Conservation (phyloP, 2,113 vertebrate genomes). For the Odontesthes bonariensis region DNA sequence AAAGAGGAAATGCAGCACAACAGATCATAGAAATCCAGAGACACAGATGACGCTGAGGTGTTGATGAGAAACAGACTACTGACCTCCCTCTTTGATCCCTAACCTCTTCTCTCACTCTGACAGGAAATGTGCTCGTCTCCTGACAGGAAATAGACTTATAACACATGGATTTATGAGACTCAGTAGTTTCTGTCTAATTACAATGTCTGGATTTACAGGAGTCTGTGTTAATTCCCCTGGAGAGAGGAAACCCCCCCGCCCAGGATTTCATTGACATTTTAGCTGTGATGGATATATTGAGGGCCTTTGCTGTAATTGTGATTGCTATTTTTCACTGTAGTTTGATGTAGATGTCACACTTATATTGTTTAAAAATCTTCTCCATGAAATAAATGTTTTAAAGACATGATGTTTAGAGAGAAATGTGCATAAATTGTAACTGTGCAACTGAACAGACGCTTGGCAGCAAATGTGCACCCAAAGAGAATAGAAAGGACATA, state of each 20-base stretch:
- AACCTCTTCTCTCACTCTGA: conserved; percentile 45
- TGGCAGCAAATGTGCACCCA: not conserved
- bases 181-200: conserved; percentile 69
- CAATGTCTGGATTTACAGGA: conserved; percentile 69
- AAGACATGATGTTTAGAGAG: conserved; percentile 28
- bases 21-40: not conserved
- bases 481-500: conserved; percentile 6
- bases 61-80: conserved; percentile 74
- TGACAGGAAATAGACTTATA: conserved; percentile 67
- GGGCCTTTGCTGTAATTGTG: conserved; percentile 46
- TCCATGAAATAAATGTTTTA: conserved; percentile 20
- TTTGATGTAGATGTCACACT: conserved; percentile 6
- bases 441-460: not conserved
- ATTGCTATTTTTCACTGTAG: conserved; percentile 11
- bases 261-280: conserved; percentile 65
- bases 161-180: conserved; percentile 58
- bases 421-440: not conserved
- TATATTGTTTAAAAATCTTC: conserved; percentile 1
- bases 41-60: conserved; percentile 41
- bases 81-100: conserved; percentile 61
- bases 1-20: conserved; percentile 22
- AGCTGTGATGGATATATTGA: conserved; percentile 45
- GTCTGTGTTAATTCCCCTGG: conserved; percentile 57
- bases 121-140: conserved; percentile 68
- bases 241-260: conserved; percentile 46